These are phyloP conservation scores for Anarrhichthys ocellatus DNA, from an alignment of 2,113 vertebrate species.

Conservation along the genomic window DNA sequence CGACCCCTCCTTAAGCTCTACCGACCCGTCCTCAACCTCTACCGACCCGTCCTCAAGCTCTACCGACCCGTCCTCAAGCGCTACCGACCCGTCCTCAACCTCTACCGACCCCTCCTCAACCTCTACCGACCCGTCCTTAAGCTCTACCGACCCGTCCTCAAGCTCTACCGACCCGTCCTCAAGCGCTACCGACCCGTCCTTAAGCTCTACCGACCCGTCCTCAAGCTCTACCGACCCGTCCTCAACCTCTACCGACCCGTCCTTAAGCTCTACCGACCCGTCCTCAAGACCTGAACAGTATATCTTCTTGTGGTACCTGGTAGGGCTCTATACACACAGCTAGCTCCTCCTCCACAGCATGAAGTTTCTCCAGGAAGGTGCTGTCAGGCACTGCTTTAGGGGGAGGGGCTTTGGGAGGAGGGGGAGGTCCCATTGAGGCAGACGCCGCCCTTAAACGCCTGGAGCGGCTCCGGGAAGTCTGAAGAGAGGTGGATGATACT, in stretches of 20 bases:
- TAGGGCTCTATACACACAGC: conserved; percentile 90
- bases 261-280: not conserved
- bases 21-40: too few species aligned
- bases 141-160: not conserved
- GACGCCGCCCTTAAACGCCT: conserved; percentile 83
- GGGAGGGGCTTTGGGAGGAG: conserved; percentile 81
- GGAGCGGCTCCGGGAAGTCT: conserved; percentile 65
- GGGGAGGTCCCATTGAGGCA: conserved; percentile 93
- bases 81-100: too few species aligned
- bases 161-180: not conserved
- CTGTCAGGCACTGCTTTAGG: conserved; percentile 84
- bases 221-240: not conserved
- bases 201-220: not conserved
- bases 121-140: not conserved
- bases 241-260: not conserved
- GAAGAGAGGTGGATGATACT: fast-evolving
- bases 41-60: too few species aligned
- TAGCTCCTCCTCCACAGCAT: conserved; percentile 95
- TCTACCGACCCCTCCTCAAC: too few species aligned
- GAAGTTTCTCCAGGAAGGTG: conserved; percentile 93
- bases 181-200: not conserved
- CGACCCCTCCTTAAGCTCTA: too few species aligned
- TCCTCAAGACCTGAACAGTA: not conserved
- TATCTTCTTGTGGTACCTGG: conserved; percentile 82
- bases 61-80: too few species aligned